Conservation (phyloP, 2,113 vertebrate species). For the Ceuthmochares aereus region DNA sequence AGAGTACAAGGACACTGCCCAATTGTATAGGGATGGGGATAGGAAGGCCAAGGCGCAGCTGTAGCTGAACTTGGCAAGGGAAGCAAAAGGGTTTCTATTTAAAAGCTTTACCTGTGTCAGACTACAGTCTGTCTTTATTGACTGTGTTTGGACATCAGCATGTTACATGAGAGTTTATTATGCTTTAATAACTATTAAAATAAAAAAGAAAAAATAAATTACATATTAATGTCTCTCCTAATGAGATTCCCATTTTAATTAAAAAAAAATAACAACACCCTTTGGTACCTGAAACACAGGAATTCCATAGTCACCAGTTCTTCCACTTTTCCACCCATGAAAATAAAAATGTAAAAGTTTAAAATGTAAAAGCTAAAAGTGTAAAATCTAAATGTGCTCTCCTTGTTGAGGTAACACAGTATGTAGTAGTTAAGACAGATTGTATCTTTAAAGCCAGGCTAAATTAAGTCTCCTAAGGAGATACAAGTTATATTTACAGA, state of each 20-base stretch:
- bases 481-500: neutral
- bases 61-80: too few species aligned
- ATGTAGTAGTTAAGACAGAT: neutral
- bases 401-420: neutral
- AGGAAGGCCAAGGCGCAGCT: too few species aligned
- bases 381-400: fast-evolving
- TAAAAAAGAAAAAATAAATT: neutral
- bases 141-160: neutral
- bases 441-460: neutral
- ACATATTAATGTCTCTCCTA: neutral
- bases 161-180: neutral
- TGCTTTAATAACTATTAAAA: neutral
- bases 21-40: too few species aligned
- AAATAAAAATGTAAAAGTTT: neutral
- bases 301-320: neutral
- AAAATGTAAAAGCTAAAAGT: neutral
- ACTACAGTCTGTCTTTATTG: neutral
- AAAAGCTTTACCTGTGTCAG: neutral
- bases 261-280: neutral
- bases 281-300: neutral
- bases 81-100: neutral
- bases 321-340: neutral
- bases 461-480: neutral
- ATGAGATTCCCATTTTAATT: neutral
- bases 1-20: too few species aligned